These are phyloP conservation scores for Girardinichthys multiradiatus DNA, from an alignment of 2,113 vertebrate species.

Conservation along the genomic window DNA sequence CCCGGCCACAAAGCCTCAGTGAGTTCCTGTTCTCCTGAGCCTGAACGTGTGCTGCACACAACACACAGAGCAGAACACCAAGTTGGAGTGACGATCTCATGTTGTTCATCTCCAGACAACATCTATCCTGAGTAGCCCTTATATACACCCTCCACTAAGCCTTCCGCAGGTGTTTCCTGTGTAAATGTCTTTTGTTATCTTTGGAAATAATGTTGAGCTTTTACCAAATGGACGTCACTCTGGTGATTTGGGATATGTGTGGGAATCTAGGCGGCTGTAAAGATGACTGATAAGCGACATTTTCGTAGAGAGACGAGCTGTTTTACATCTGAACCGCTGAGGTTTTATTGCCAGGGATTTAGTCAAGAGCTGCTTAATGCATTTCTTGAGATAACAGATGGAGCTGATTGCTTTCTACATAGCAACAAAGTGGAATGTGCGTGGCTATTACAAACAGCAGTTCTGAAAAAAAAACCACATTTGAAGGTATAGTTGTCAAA, in stretches of 20 bases:
- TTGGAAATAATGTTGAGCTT: neutral
- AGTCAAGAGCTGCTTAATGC: conserved; percentile 72
- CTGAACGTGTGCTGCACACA: neutral
- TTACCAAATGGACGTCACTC: neutral
- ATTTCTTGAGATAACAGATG: conserved; percentile 50
- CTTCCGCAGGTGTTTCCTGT: too few relatives aligned
- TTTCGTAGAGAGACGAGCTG: conserved; percentile 41
- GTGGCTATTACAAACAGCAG: conserved; percentile 32
- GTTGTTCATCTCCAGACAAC: neutral
- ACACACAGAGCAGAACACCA: neutral
- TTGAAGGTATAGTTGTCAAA: neutral
- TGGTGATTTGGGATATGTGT: neutral
- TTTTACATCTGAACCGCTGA: conserved; percentile 38
- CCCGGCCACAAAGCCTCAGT: neutral
- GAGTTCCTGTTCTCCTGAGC: neutral
- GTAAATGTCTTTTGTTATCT: neutral
- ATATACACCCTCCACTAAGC: neutral
- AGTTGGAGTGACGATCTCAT: neutral
- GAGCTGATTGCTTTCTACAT: conserved; percentile 54
- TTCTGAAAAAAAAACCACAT: neutral
- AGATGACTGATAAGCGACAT: conserved; percentile 33
- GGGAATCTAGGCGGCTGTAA: neutral
- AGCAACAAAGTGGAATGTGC: conserved; percentile 55
- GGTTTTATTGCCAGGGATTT: conserved; percentile 66
- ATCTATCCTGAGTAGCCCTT: neutral